Evolutionary conservation across 2,888 invertebrate species (phyloP).

Genomic region (Theodoxus fluviatilis): DNA sequence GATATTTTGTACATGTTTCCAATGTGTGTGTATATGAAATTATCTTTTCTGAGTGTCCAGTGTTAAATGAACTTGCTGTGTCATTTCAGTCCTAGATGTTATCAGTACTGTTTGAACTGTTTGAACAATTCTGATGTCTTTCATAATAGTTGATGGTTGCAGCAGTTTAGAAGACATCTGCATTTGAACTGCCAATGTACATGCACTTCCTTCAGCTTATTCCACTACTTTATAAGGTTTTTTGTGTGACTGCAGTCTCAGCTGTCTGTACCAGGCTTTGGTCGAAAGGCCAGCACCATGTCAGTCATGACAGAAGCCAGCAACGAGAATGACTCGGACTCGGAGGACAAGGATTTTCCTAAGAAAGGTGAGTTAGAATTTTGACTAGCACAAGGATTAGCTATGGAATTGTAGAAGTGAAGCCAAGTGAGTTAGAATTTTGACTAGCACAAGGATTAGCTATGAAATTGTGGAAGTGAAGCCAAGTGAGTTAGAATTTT

Average conservation of each 20-base stretch:
- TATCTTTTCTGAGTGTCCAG: no score
- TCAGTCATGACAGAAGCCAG: slow-evolving; percentile 47
- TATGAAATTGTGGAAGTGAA: neutral
- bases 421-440: neutral
- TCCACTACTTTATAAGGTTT: no score
- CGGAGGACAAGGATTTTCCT: slow-evolving; percentile 11
- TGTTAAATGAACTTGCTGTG: no score
- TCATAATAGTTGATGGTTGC: no score
- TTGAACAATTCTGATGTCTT: no score
- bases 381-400: neutral
- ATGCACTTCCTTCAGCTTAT: no score
- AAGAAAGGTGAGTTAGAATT: neutral
- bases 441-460: neutral
- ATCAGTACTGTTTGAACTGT: no score
- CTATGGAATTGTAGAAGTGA: neutral
- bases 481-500: neutral
- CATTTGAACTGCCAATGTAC: no score
- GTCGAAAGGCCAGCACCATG: slow-evolving; percentile 32
- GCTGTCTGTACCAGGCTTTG: slow-evolving; percentile 33
- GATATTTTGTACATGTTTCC: no score
- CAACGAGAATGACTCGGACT: slow-evolving; percentile 35
- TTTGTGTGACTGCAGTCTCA: slow-evolving; percentile 38
- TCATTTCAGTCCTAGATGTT: no score
- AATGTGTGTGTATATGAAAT: no score
- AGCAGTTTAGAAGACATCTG: no score